Evolutionary conservation across 2,113 vertebrate genomes (phyloP).

Genomic region (Orcinus orca): DNA sequence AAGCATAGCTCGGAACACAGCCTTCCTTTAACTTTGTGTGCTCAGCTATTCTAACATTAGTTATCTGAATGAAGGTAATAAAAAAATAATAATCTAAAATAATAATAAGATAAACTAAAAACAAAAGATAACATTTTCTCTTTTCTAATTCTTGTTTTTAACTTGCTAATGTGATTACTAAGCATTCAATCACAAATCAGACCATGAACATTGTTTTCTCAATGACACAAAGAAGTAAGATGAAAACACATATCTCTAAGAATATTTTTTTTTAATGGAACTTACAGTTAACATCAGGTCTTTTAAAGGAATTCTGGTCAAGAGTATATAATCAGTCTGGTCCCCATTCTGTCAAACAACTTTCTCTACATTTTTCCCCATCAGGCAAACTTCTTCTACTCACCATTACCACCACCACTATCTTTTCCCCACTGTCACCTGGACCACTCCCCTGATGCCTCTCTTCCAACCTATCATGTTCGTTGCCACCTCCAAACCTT

Average conservation of each 20-base stretch:
- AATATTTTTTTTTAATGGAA: neutral
- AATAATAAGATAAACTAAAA: neutral
- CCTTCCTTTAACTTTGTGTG: neutral
- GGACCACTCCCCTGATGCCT: neutral
- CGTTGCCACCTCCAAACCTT: neutral
- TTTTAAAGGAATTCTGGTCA: slow-evolving; percentile 36
- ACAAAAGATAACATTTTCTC: neutral
- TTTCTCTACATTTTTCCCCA: neutral
- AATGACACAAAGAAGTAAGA: neutral
- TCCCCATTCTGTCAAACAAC: neutral
- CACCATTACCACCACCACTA: neutral
- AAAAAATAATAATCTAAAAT: neutral
- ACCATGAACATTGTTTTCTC: neutral
- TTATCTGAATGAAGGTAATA: neutral
- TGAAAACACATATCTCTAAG: neutral
- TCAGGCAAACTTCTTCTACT: neutral
- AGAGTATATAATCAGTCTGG: neutral
- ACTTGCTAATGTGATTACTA: neutral
- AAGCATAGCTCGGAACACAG: neutral
- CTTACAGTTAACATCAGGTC: neutral
- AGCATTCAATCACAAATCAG: neutral
- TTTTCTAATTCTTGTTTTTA: slow-evolving; percentile 27
- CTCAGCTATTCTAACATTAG: neutral
- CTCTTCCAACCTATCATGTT: neutral
- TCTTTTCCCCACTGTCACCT: too few species aligned